phyloP scores from a whole-genome alignment of 2,113 vertebrate species.

The Colossoma macropomum region DNA sequence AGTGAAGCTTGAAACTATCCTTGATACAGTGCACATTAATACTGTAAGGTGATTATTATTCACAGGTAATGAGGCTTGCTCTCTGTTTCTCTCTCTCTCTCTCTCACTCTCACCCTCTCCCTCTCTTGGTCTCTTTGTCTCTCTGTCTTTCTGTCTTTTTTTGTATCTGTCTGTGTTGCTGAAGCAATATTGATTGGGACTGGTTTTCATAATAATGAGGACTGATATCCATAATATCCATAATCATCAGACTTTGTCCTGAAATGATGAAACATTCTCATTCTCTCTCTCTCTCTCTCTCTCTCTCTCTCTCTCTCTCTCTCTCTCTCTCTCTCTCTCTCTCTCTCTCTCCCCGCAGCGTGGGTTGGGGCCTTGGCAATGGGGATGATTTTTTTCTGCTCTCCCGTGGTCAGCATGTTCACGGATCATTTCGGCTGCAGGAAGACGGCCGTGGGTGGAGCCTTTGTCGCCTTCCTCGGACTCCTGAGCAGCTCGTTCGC shows the following conservation, averaged over 20 bases:
- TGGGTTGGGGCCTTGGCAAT: constrained; percentile 83
- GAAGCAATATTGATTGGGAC: too few relatives aligned
- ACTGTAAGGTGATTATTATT: too few relatives aligned
- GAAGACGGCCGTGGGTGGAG: constrained; percentile 90
- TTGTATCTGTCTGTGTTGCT: too few relatives aligned
- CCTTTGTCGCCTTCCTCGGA: constrained; percentile 89
- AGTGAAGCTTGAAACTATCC: too few relatives aligned
- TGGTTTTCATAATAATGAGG: too few relatives aligned
- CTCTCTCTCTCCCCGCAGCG: not conserved
- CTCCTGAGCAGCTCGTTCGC: constrained; percentile 94
- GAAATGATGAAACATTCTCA: too few relatives aligned
- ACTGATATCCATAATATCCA: too few relatives aligned
- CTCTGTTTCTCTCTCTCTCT: not conserved
- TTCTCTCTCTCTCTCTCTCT: too few relatives aligned
- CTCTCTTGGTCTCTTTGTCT: constrained; percentile 12
- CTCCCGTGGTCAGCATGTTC: constrained; percentile 98
- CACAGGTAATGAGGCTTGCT: too few relatives aligned
- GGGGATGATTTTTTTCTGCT: constrained; percentile 99
- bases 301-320: too few relatives aligned
- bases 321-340: not conserved
- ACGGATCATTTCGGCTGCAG: constrained; percentile 95
- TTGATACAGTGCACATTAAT: too few relatives aligned
- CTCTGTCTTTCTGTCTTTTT: not conserved
- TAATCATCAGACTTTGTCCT: too few relatives aligned
- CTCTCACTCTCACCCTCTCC: not conserved